Base-by-base conservation (phyloP, 2,113 vertebrate species). In the Morone chrysops region DNA sequence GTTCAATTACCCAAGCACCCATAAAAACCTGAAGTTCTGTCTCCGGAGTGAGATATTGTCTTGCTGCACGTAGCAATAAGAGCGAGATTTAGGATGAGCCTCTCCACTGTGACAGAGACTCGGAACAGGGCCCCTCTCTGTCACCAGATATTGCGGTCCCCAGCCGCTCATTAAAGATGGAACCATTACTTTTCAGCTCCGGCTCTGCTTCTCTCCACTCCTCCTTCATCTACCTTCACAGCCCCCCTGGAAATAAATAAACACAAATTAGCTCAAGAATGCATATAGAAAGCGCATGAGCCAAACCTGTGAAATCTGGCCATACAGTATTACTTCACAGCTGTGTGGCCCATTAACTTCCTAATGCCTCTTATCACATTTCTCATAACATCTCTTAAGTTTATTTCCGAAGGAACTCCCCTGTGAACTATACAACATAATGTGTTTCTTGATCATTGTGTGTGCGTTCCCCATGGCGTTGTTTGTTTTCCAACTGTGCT, bases 1-100 rank as follows among this genome's bases (percentile, higher is more conserved):
- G 87, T 89, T 94, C 90, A 94, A 94, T 94, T 94, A 92, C 90
- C 91, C 81, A 51, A 87, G 84, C 86, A 68, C 51, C 85, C 78
- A 88, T 95, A 95, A 95, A 93, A 91, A 87, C 74, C 77, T n/a
- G 56, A 84, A 61, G 90, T 86, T 78, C 51, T 25, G 75, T 83
- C 91, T 89, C 84, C 1, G 43, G 83, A 81, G 87, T 88, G 86
- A 91, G 78, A 86, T 89, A 86, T 73, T 18, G 90, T 78, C 53
- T 43, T 31, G 31, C 75, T 45, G 71, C 87, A 80, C 75, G 40
- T 60, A 25, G 92, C 84, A 90, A 82, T 91, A 83, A 83, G 74
- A 84, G 81, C 14, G 61, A 92, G 94, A 95, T 94, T 94, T 92
- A 94, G 85, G 87, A 72, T 16, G 83, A 84, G 75, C 62, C 61